These are phyloP conservation scores for Marmota monax DNA, from an alignment of 2,113 vertebrate species.

Conservation along the genomic window DNA sequence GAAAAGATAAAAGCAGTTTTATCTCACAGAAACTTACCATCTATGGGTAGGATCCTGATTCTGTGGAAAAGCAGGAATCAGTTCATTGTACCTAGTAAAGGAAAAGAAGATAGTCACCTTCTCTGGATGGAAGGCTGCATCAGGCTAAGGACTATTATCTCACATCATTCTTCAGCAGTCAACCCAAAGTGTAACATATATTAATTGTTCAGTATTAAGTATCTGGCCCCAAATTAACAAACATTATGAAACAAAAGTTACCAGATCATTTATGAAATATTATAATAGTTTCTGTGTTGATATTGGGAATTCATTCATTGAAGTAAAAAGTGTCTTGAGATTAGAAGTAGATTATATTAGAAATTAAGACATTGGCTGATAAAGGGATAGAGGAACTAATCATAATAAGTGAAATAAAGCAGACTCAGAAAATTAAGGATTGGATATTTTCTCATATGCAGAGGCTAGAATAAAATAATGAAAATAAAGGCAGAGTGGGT, in stretches of 20 bases:
- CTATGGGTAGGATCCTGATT: background rate
- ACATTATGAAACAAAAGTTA: background rate
- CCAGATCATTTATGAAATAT: background rate
- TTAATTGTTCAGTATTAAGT: background rate
- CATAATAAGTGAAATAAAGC: no score
- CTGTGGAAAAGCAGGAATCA: background rate
- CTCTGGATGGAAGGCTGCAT: background rate
- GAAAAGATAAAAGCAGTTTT: background rate
- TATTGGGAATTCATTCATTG: background rate
- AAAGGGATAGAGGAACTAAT: no score
- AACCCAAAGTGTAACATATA: background rate
- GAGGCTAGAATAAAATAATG: no score
- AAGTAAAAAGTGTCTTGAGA: background rate
- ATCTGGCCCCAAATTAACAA: background rate
- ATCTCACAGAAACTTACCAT: background rate
- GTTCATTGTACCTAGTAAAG: background rate
- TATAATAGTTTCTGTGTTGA: background rate
- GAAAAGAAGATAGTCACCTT: background rate
- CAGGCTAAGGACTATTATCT: background rate
- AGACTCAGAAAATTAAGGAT: no score
- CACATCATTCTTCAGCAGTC: background rate
- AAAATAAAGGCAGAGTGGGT: no score
- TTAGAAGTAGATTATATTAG: slow-evolving; percentile 10
- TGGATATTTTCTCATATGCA: no score
- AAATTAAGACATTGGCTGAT: background rate